Evolutionary conservation across 2,888 invertebrate genomes (phyloP), one percentile per base, ranked within the genome.

Genomic region (Drosophila meridionalis): DNA sequence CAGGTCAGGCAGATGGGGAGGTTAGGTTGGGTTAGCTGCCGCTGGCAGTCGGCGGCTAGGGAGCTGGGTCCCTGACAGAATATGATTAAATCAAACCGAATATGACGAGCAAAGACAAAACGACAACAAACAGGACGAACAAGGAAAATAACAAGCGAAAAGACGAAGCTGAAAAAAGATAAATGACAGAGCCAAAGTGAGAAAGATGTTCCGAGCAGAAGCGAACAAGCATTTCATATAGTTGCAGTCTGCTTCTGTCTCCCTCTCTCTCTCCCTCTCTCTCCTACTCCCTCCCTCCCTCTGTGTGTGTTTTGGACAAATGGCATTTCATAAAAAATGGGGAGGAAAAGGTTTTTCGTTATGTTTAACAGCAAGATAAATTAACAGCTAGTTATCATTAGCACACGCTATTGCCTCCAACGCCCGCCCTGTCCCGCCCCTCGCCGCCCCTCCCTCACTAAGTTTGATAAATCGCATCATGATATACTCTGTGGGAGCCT

Each of bases 81-180:
- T 83, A 71, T 80, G 78, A 80, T 80, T 83, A 77, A 80, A 83
- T 80, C 81, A 80, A 76, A 73, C 73, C 60, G 61, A 61, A 80
- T 74, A 65, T 64, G 68, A 68, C 64, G 63, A 43, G 42, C 56
- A 60, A 62, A 60, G 74, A 69, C 55, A 61, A 34, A 53, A 57
- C 3, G 78, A 71, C 63, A 57, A 38, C 53, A 60, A 67, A 38
- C 20, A 36, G 7, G 4, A 43, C 7, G 9, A 71, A 47, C 30
- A 62, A 50, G 26, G 62, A 66, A 28, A 72, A 67, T 26, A 58
- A 63, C 30, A 73, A 52, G 73, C 40, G 36, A 52, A 28, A 50
- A 50, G 34, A 26, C 1, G 34, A 52, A 52, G 34, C 40, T 4
- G 32, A 36, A 50, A 50, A 26, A 64, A 71, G 66, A 71, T 64